Evolutionary conservation across 2,113 vertebrate species (phyloP), one percentile per base, ranked within the genome.

Genomic region (Machaerirhynchus nigripectus): DNA sequence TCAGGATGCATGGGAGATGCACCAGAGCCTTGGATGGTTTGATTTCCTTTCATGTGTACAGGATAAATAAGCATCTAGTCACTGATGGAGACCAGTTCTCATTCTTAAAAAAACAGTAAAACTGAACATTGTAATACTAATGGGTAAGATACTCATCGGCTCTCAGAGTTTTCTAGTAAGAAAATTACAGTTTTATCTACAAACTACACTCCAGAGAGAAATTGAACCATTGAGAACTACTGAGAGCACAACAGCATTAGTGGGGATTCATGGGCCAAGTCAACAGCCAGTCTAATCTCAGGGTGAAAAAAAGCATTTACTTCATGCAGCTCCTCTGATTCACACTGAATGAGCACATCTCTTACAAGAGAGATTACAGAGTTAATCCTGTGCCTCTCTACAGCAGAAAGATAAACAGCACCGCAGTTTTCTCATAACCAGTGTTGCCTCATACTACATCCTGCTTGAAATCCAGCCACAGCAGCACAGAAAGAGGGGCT

Each of bases 101-200:
- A 63, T 63, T 70, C 79, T 91, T 90, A 28, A 63, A 73, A 60
- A 68, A 33, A 1, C 26, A 71, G 39, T 57, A 76, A 70, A 86
- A 75, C 56, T 22, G 33, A 91, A 77, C 31, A 77, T 90, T 73
- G 37, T 23, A 46, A 44, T 70, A 47, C 14, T 77, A 67, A 37
- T 15, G n/a, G 28, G 6, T 28, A 87, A 69, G 74, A 71, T 8
- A 28, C 33, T 87, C 22, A 93, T 53, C 59, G 77, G 80, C 42
- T 83, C 71, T 61, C 27, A 0, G 49, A 74, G 39, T 28, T 81
- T 53, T 56, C 12, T 73, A 30, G 52, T 27, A 83, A 80, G 81
- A 86, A 92, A 86, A 96, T 78, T 31, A 88, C 57, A 71, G 39
- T 83, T 92, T 75, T 88, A 35, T 80, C 76, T 77, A 88, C 76